Percentiles rank a stretch among this genome's conserved stretches.
These are phyloP conservation scores for Neofelis nebulosa DNA, from an alignment of 2,113 vertebrate genomes.

Conservation along the genomic window DNA sequence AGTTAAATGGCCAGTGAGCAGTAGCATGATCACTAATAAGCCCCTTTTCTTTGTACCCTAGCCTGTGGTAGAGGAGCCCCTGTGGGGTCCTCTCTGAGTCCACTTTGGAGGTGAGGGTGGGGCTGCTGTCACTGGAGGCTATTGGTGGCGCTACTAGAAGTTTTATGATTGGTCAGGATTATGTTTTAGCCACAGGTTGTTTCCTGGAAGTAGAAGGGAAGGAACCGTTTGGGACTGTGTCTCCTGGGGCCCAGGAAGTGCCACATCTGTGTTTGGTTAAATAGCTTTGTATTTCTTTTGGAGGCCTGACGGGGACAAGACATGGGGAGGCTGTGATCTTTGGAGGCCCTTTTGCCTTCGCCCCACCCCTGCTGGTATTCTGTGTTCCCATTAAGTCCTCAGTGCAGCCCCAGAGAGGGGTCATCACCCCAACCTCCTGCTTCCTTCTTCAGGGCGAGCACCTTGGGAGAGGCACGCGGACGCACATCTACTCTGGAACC, in stretches of 20 bases:
- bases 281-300: background rate
- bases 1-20: background rate
- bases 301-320: background rate
- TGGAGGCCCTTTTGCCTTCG: background rate
- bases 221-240: background rate
- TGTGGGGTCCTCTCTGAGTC: background rate
- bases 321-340: fast-evolving
- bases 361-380: background rate
- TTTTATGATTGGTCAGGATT: background rate
- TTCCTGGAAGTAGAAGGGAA: background rate
- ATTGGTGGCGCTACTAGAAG: background rate
- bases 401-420: background rate
- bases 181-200: background rate
- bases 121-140: background rate
- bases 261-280: background rate
- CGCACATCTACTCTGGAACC: slow-evolving; percentile 94
- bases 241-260: background rate
- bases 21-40: background rate
- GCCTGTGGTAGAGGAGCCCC: background rate
- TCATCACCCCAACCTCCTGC: background rate
- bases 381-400: background rate
- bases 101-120: background rate
- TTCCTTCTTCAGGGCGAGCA: slow-evolving; percentile 90
- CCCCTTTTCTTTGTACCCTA: background rate
- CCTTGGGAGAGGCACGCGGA: slow-evolving; percentile 94